A percentile compares a stretch with the other conserved stretches of the same genome.
phyloP scores from a whole-genome alignment of 2,888 invertebrate species.

The Tetrapedia diversipes region DNA sequence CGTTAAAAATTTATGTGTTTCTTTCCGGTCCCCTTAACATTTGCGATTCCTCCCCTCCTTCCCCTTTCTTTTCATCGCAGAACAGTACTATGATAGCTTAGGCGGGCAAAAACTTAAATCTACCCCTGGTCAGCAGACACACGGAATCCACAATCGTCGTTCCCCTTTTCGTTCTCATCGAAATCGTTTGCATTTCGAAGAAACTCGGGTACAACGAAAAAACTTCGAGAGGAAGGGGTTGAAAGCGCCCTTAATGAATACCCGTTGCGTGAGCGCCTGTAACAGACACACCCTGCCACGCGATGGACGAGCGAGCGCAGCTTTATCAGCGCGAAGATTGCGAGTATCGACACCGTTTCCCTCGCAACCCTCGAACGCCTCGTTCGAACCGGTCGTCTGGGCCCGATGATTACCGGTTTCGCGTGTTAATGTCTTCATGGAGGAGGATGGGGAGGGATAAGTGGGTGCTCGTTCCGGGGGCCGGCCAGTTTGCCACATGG shows the following conservation, averaged over 20 bases:
- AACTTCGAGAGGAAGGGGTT: neutral
- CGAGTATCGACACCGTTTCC: constrained; percentile 34
- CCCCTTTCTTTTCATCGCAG: too few relatives aligned
- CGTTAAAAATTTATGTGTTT: too few relatives aligned
- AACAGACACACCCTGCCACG: constrained; percentile 60
- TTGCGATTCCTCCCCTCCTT: too few relatives aligned
- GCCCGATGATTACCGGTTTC: constrained; percentile 72
- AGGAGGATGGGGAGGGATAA: constrained; percentile 37
- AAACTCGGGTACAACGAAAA: constrained; percentile 26
- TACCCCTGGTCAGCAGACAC: too few relatives aligned
- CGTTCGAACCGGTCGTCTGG: constrained; percentile 31
- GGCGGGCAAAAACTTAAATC: too few relatives aligned
- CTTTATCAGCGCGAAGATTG: constrained; percentile 29
- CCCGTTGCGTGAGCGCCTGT: constrained; percentile 58
- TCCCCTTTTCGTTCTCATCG: neutral
- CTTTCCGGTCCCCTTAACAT: too few relatives aligned
- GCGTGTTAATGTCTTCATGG: constrained; percentile 77
- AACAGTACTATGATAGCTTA: too few relatives aligned
- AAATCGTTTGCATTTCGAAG: constrained; percentile 48
- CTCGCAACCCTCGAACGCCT: neutral
- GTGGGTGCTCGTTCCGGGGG: constrained; percentile 36
- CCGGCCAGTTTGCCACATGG: constrained; percentile 67
- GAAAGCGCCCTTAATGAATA: constrained; percentile 48
- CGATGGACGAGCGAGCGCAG: constrained; percentile 13
- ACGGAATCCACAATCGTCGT: too few relatives aligned